phyloP scores from a whole-genome alignment of 2,888 invertebrate species.

The Harmothoe impar region DNA sequence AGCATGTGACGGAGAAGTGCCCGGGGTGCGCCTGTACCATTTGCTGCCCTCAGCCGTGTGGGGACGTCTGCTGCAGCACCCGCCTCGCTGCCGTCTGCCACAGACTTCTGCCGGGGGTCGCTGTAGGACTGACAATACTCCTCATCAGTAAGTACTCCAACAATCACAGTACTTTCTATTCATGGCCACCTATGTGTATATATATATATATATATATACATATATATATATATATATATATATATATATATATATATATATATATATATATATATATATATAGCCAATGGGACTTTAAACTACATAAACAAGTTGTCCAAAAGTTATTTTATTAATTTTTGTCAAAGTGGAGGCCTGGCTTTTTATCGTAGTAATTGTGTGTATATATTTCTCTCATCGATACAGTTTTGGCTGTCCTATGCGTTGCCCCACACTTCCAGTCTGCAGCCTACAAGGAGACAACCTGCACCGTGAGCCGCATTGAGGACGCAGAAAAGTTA shows the following conservation, averaged over 20 bases:
- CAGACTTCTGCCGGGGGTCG: no score
- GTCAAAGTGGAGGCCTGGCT: no score
- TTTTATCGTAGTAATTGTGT: no score
- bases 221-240: constrained; percentile 1
- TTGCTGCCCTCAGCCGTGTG: neutral
- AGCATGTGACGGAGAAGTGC: no score
- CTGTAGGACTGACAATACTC: neutral
- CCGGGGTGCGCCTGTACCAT: no score
- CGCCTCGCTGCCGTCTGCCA: neutral
- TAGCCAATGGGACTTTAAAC: neutral
- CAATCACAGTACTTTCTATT: neutral
- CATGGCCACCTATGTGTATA: neutral
- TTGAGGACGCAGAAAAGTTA: no score
- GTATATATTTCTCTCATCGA: no score
- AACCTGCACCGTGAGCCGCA: no score
- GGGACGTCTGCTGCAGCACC: neutral
- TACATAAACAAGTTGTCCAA: neutral
- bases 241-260: constrained; percentile 1
- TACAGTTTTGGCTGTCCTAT: no score
- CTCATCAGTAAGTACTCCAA: neutral
- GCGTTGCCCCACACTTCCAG: no score
- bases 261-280: no score
- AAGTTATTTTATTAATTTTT: neutral
- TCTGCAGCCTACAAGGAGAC: no score
- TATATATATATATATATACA: neutral